Evolutionary conservation across 1,140 invertebrate genomes (phyloP).

Genomic region (Chironomus striatipennis): DNA sequence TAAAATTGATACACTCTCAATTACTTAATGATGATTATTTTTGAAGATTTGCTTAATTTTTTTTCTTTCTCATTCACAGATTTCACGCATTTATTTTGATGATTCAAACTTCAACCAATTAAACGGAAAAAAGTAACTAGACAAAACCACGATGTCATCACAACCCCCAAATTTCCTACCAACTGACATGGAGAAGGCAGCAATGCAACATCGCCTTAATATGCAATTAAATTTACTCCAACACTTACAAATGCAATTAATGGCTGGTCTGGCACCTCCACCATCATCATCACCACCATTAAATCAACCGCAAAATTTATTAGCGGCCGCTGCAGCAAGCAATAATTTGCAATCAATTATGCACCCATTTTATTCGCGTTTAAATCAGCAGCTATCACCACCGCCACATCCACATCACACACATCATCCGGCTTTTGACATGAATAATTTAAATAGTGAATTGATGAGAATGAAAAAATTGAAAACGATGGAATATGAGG

Average conservation of each 20-base stretch:
- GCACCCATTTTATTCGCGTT: slow-evolving; percentile 21
- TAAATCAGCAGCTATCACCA: slow-evolving; percentile 5
- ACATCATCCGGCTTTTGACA: slow-evolving; percentile 16
- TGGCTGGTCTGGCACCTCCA: slow-evolving; percentile 17
- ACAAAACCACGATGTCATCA: background rate
- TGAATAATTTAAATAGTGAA: slow-evolving; percentile 21
- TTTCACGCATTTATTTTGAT: no score
- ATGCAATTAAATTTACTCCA: slow-evolving; percentile 23
- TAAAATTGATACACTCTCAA: background rate
- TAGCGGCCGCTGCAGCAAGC: slow-evolving; percentile 10
- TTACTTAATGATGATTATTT: background rate
- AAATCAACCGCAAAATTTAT: background rate
- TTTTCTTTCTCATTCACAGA: background rate
- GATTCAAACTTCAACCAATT: no score
- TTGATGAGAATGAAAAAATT: slow-evolving; percentile 16
- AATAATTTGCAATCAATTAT: slow-evolving; percentile 24
- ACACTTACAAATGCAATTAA: slow-evolving; percentile 22
- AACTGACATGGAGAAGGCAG: slow-evolving; percentile 10
- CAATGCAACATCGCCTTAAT: slow-evolving; percentile 17
- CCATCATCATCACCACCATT: slow-evolving; percentile 1
- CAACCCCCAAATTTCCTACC: slow-evolving; percentile 2
- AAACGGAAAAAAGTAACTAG: no score
- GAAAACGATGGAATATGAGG: background rate
- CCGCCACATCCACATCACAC: background rate
- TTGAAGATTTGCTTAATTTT: background rate